Base-by-base conservation (phyloP, 2,888 invertebrate genomes). In the Tipula unca region DNA sequence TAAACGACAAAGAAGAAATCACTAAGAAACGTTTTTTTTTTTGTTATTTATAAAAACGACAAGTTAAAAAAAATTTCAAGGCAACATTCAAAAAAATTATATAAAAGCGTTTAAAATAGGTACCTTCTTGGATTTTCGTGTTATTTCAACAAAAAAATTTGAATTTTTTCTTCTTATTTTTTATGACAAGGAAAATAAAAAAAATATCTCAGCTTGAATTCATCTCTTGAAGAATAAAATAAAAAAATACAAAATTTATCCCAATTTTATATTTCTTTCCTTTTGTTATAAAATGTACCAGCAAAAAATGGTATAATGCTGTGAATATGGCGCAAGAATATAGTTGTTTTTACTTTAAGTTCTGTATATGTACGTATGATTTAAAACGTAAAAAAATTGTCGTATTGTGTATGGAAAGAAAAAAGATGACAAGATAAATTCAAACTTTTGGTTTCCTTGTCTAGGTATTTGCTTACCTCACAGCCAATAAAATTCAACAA, bases 31-130 rank as follows among this genome's bases (percentile, higher is more conserved):
- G 10, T 13, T 69, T 25, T 13, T 69, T 54, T 32, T 6, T 25
- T 20, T 69, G 8, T 69, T 69, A 25, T 10, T n/a, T n/a, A 25
- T 69, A 25, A 25, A 69, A 69, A 69, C 69, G 69, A 69, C 69
- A 69, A 69, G 69, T 69, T 69, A 32, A 69, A 69, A 69, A 69
- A 69, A 25, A 69, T 69, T 69, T 69, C 69, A 69, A 69, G 69
- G 69, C 69, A 69, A 69, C 25, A 69, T 69, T 69, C 20, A 69
- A 69, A 69, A 69, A 69, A 69, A 69, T 25, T 69, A 69, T n/a
- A n/a, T 69, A 69, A 69, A 69, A 69, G 69, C 69, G 69, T 69
- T 69, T 69, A 69, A 69, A 69, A 69, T 69, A 69, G 69, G 69
- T 69, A 69, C 69, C 69, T 69, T 69, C 69, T 69, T 25, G 69